These are phyloP conservation scores for Poeciliopsis turrubarensis DNA, from an alignment of 2,113 vertebrate species.

Conservation along the genomic window DNA sequence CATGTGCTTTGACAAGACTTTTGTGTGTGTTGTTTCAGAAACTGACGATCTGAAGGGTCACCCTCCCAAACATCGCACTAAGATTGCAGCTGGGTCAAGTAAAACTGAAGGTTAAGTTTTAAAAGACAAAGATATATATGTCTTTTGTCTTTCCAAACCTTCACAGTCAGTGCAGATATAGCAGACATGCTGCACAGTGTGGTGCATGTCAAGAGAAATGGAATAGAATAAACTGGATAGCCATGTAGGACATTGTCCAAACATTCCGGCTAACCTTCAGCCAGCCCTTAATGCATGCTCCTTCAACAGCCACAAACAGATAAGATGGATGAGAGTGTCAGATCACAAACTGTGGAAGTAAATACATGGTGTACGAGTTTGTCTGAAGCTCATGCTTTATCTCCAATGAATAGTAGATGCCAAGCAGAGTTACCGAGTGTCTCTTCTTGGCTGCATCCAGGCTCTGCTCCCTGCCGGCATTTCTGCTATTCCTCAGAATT, in stretches of 20 bases:
- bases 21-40: no score
- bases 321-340: constrained; percentile 72
- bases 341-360: constrained; percentile 67
- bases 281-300: constrained; percentile 51
- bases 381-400: constrained; percentile 81
- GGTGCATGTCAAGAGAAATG: constrained; percentile 42
- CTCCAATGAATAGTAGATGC: constrained; percentile 77
- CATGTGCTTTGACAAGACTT: no score
- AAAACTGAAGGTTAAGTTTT: constrained; percentile 1
- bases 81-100: not conserved
- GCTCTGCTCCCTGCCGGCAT: constrained; percentile 69
- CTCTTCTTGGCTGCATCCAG: constrained; percentile 76
- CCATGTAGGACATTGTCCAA: constrained; percentile 45
- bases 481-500: constrained; percentile 81
- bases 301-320: constrained; percentile 57
- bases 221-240: constrained; percentile 29
- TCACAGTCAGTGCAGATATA: constrained; percentile 56
- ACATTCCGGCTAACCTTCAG: constrained; percentile 41
- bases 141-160: constrained; percentile 9
- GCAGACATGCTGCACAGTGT: constrained; percentile 60
- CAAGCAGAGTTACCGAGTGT: constrained; percentile 82
- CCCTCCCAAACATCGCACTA: no score
- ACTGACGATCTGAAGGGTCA: no score
- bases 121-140: constrained; percentile 29
- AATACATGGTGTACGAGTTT: constrained; percentile 66